Evolutionary conservation across 2,888 invertebrate genomes (phyloP).

Genomic region (Dryomyza anilis): DNA sequence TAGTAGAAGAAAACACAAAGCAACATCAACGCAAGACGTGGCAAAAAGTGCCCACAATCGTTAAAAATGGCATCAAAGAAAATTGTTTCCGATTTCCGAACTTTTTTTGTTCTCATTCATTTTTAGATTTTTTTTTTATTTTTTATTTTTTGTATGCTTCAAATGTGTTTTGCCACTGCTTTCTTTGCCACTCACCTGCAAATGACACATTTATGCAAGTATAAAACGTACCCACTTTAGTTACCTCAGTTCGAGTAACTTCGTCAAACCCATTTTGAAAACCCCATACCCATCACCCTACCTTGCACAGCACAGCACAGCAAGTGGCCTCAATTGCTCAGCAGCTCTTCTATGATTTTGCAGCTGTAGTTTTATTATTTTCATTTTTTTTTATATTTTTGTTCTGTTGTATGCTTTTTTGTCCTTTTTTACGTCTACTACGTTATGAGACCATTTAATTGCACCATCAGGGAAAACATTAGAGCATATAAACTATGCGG

Average conservation of each 20-base stretch:
- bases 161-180: too few relatives aligned
- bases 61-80: constrained; percentile 4
- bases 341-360: too few relatives aligned
- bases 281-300: not conserved
- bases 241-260: too few relatives aligned
- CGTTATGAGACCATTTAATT: constrained; percentile 16
- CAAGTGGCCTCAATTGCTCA: too few relatives aligned
- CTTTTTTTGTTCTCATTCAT: not conserved
- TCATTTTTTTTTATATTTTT: not conserved
- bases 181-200: not conserved
- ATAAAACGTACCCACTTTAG: too few relatives aligned
- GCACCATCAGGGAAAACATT: constrained; percentile 18
- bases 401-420: not conserved
- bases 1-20: too few relatives aligned
- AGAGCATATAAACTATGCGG: too few relatives aligned
- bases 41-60: not conserved
- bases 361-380: not conserved
- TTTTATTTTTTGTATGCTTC: too few relatives aligned
- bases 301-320: not conserved
- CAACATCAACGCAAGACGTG: too few relatives aligned
- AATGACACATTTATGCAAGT: constrained; percentile 4
- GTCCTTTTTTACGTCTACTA: not conserved
- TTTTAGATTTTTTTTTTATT: not conserved
- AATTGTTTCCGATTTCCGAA: not conserved
- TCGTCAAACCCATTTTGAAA: too few relatives aligned